These are phyloP conservation scores for Rhagium mordax DNA, from an alignment of 2,888 invertebrate genomes.

Conservation along the genomic window DNA sequence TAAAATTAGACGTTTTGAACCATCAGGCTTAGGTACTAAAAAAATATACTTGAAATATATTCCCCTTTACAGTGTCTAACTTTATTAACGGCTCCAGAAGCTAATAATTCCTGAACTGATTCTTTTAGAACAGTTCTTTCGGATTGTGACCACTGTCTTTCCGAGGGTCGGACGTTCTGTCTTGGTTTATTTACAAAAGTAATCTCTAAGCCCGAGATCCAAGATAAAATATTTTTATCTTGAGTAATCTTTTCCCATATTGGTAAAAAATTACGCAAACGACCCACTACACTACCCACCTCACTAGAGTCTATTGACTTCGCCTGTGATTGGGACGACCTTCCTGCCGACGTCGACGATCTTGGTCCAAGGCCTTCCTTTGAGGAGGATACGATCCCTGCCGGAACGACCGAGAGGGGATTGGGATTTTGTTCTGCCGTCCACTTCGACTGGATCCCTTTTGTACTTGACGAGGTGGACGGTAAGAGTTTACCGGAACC, in stretches of 20 bases:
- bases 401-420: neutral
- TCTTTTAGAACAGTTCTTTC: neutral
- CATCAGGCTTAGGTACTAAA: constrained; percentile 20
- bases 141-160: neutral
- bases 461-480: constrained; percentile 40
- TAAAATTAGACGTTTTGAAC: constrained; percentile 17
- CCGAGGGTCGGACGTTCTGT: neutral
- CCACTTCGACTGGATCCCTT: constrained; percentile 34
- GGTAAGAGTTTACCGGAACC: constrained; percentile 28
- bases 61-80: constrained; percentile 3
- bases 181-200: neutral
- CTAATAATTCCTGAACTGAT: neutral
- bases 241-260: neutral
- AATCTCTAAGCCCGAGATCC: neutral
- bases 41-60: constrained; percentile 18
- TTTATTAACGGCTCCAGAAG: neutral
- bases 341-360: neutral
- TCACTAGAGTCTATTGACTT: neutral
- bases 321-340: neutral
- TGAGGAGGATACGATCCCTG: neutral
- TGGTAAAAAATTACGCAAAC: neutral
- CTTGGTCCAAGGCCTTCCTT: neutral
- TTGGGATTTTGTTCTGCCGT: constrained; percentile 3
- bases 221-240: neutral
- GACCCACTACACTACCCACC: constrained; percentile 2